Percentiles rank a stretch among this genome's conserved stretches.
Conservation (phyloP, 2,888 invertebrate genomes). For the Thalpophila matura region DNA sequence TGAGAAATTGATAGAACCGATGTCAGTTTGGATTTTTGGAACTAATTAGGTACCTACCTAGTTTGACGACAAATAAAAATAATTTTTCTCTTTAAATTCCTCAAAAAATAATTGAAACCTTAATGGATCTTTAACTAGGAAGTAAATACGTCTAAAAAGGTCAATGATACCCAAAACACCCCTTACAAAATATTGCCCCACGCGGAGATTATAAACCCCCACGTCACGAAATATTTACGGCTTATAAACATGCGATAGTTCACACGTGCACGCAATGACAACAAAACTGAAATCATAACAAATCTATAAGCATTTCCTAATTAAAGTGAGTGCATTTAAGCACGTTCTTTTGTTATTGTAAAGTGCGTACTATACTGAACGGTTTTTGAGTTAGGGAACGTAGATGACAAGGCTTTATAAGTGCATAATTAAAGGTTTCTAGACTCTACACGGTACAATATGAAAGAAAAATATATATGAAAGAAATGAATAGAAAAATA, state of each 20-base stretch:
- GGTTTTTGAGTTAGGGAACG: neutral
- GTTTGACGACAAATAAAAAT: constrained; percentile 13
- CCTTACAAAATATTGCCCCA: constrained; percentile 71
- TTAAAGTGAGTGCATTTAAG: constrained; percentile 37
- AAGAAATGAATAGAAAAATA: neutral
- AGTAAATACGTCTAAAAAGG: constrained; percentile 67
- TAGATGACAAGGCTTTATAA: neutral
- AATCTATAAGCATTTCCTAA: constrained; percentile 52
- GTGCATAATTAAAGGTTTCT: neutral
- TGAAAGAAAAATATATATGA: too few species aligned
- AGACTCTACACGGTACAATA: neutral
- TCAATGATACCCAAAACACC: constrained; percentile 74
- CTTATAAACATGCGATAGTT: constrained; percentile 78
- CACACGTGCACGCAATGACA: constrained; percentile 64
- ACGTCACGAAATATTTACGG: constrained; percentile 79
- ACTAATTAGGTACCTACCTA: constrained; percentile 6
- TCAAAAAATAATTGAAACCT: constrained; percentile 21
- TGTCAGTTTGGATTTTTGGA: neutral
- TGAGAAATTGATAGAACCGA: neutral
- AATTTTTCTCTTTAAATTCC: constrained; percentile 19
- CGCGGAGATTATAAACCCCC: constrained; percentile 69
- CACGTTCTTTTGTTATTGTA: constrained; percentile 43
- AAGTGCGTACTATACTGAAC: constrained; percentile 2
- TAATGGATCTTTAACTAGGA: constrained; percentile 62
- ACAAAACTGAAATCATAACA: constrained; percentile 68